Conservation (phyloP, 2,113 vertebrate species). For the Centrocercus urophasianus region DNA sequence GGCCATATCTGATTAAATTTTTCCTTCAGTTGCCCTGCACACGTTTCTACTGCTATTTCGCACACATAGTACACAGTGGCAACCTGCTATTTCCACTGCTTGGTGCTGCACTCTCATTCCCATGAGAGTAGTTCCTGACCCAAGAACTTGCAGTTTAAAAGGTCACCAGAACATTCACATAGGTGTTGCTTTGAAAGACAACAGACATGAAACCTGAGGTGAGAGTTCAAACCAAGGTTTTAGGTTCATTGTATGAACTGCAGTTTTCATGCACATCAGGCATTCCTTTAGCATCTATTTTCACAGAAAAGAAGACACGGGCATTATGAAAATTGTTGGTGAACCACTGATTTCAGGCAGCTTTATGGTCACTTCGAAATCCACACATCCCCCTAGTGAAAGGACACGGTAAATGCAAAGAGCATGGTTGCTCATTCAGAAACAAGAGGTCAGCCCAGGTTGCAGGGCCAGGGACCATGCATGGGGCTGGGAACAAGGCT, state of each 20-base stretch:
- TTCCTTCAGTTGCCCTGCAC: background rate
- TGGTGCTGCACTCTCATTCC: background rate
- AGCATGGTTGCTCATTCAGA: background rate
- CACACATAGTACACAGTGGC: background rate
- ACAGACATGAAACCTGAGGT: background rate
- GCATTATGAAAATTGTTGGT: background rate
- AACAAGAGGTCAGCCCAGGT: background rate
- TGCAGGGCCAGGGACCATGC: background rate
- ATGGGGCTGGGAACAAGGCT: background rate
- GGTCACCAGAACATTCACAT: background rate
- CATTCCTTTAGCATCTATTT: background rate
- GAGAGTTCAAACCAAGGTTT: accelerated
- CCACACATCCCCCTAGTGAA: background rate
- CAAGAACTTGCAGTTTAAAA: background rate
- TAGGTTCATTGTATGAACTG: background rate
- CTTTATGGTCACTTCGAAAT: background rate
- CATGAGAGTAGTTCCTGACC: background rate
- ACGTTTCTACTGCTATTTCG: background rate
- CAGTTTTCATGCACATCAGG: background rate
- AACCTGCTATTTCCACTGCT: background rate
- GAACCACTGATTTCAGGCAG: background rate
- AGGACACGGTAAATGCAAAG: background rate
- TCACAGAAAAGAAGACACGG: background rate
- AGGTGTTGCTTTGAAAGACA: background rate
- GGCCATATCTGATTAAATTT: background rate